Evolutionary conservation across 2,113 vertebrate species (phyloP).

Genomic region (Zosterops borbonicus): DNA sequence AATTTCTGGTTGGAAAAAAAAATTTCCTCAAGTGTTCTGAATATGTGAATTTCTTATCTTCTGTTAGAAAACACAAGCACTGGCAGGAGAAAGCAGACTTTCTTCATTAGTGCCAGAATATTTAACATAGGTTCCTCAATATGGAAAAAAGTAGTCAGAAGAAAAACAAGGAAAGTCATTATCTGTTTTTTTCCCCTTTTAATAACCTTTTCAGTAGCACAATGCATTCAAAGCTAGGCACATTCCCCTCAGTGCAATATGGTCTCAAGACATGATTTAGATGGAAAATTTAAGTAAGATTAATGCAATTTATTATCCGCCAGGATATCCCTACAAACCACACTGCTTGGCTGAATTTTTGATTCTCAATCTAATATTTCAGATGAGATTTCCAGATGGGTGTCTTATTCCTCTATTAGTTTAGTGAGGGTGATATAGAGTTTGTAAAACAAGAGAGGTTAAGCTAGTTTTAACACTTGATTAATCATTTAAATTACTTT

Average conservation of each 20-base stretch:
- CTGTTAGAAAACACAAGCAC: conserved; percentile 3
- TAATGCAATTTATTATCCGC: conserved; percentile 92
- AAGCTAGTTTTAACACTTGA: conserved; percentile 84
- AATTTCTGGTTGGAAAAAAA: conserved; percentile 26
- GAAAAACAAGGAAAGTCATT: conserved; percentile 57
- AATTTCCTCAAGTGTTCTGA: background rate
- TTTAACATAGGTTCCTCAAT: conserved; percentile 54
- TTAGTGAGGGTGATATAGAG: conserved; percentile 89
- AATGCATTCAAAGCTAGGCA: conserved; percentile 76
- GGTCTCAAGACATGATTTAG: conserved; percentile 80
- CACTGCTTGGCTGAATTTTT: conserved; percentile 82
- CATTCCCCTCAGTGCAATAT: conserved; percentile 73
- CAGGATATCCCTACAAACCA: conserved; percentile 96
- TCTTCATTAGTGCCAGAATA: conserved; percentile 53
- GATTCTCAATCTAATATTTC: conserved; percentile 83
- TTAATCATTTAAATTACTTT: conserved; percentile 82
- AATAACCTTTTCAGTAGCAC: conserved; percentile 83
- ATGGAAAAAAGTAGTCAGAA: conserved; percentile 62
- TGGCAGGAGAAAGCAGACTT: background rate
- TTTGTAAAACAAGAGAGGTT: conserved; percentile 83
- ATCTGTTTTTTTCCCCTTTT: conserved; percentile 51
- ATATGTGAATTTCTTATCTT: conserved; percentile 33
- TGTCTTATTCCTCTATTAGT: conserved; percentile 90
- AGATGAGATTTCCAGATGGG: conserved; percentile 97
- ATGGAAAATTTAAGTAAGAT: conserved; percentile 92